phyloP scores from a whole-genome alignment of 1,140 invertebrate genomes.

The Arion vulgaris region DNA sequence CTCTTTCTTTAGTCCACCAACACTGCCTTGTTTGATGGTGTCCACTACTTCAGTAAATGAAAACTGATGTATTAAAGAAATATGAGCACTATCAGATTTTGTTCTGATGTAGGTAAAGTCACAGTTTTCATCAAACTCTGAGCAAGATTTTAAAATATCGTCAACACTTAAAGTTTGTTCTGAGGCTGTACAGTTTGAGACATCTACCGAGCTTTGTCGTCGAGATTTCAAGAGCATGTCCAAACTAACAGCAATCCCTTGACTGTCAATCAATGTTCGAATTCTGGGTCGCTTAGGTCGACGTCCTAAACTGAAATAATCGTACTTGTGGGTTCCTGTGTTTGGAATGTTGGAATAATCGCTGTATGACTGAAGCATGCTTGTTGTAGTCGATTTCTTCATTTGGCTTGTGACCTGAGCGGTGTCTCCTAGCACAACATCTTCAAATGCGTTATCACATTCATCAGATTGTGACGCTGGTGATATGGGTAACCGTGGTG shows the following conservation, averaged over 20 bases:
- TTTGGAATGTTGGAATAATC: slow-evolving; percentile 4
- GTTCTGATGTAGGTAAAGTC: neutral
- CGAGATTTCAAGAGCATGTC: neutral
- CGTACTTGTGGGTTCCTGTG: neutral
- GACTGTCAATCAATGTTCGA: neutral
- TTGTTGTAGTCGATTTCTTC: neutral
- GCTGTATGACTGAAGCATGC: neutral
- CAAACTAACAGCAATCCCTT: neutral
- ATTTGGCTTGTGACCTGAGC: neutral
- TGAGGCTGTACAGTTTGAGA: neutral
- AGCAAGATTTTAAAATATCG: neutral
- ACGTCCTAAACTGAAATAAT: neutral
- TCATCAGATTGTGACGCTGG: neutral
- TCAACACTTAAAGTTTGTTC: neutral
- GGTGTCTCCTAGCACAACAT: neutral
- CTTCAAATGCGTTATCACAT: neutral
- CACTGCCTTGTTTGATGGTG: neutral
- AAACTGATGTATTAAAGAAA: neutral
- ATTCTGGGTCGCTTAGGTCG: neutral
- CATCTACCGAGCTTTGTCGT: neutral
- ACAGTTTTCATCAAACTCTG: neutral
- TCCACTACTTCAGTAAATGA: neutral
- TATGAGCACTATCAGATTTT: neutral
- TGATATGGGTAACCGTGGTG: neutral
- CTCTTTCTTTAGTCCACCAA: too few species aligned